Conservation (phyloP, 2,113 vertebrate species). For the Leiothrix lutea region DNA sequence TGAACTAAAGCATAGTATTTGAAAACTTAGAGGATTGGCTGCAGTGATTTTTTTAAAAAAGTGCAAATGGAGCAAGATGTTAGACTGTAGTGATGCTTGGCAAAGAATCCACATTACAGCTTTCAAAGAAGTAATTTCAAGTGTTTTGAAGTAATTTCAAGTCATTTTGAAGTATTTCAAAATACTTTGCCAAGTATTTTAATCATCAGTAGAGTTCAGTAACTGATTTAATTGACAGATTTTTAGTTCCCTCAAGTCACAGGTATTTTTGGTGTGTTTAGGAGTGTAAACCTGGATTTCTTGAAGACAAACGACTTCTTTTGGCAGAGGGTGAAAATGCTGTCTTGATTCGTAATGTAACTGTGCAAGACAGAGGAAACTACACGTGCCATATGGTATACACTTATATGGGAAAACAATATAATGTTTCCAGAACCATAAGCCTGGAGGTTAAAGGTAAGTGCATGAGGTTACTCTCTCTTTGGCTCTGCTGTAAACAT, state of each 20-base stretch:
- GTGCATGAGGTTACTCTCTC: neutral
- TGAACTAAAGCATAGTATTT: neutral
- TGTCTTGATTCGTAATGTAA: slow-evolving; percentile 51
- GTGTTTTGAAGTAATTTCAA: neutral
- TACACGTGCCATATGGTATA: slow-evolving; percentile 82
- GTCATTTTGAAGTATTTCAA: neutral
- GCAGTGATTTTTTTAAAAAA: neutral
- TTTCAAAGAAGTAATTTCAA: neutral
- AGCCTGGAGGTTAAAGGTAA: slow-evolving; percentile 72
- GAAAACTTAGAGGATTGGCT: neutral
- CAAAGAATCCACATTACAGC: neutral
- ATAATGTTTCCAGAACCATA: slow-evolving; percentile 76
- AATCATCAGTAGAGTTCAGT: neutral
- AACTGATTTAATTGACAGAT: neutral
- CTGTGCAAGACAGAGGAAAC: slow-evolving; percentile 53
- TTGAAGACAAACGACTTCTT: slow-evolving; percentile 21
- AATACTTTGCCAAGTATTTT: neutral
- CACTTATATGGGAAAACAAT: slow-evolving; percentile 61
- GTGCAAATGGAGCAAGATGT: neutral
- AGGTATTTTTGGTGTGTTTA: slow-evolving; percentile 37
- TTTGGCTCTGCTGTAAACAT: neutral
- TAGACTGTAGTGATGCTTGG: neutral
- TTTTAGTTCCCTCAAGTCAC: neutral
- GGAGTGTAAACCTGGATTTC: slow-evolving; percentile 72
- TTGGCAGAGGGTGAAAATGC: neutral